Base-by-base conservation (phyloP, 2,888 invertebrate species). In the Apoda limacodes region DNA sequence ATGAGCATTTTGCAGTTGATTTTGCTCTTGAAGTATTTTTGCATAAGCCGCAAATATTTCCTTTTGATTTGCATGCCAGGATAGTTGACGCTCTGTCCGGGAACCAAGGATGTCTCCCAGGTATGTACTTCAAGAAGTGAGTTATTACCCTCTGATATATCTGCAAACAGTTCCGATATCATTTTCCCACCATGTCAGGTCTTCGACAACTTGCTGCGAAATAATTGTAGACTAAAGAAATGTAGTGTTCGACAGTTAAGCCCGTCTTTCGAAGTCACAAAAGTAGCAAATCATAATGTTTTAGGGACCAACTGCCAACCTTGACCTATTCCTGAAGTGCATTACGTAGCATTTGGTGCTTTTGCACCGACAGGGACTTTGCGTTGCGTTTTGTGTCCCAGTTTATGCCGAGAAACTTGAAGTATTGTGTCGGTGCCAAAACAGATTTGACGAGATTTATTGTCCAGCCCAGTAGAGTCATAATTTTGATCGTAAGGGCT, bases 341-440 rank as follows among this genome's bases (percentile, higher is more conserved):
- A 7, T 9, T 43, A 30, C 39, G 37, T 34, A 43, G 36, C 38
- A 32, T 31, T 32, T 22, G 17, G 31, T 34, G 37, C 29, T 43
- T 48, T n/a, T n/a, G n/a, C n/a, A n/a, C n/a, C n/a, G n/a, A n/a
- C n/a, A n/a, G n/a, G n/a, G n/a, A n/a, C n/a, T n/a, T n/a, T n/a
- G n/a, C n/a, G n/a, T n/a, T n/a, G n/a, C n/a, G n/a, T n/a, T n/a
- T n/a, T n/a, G n/a, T n/a, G n/a, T n/a, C 33, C 43, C 43, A 43
- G 3, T 28, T 39, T 7, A 45, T 30, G 15, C 45, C 43, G 5
- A 47, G 38, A 31, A 33, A 46, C 14, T 47, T 41, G 3, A 44
- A 9, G 22, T 29, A 10, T 30, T 31, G 41, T 3, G n/a, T n/a
- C n/a, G n/a, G n/a, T n/a, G n/a, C n/a, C n/a, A n/a, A n/a, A n/a